Conservation (phyloP, 1,140 invertebrate genomes). For the Drosophila prosaltans region DNA sequence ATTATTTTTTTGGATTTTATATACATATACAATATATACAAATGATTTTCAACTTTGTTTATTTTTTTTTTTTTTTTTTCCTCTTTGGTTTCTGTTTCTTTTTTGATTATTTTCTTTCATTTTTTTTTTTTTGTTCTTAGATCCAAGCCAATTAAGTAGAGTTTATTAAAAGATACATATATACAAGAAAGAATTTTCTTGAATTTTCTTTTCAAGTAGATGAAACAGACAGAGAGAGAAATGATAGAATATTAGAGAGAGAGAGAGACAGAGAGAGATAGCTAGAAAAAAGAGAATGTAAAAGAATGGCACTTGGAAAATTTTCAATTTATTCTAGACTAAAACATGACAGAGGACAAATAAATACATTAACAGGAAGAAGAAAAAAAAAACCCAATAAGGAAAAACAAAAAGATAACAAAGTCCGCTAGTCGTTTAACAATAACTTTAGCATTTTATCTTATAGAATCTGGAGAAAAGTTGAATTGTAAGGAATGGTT, state of each 20-base stretch:
- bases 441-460: too few relatives aligned
- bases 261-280: background rate
- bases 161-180: slow-evolving; percentile 8
- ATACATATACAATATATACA: background rate
- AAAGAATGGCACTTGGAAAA: background rate
- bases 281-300: background rate
- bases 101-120: background rate
- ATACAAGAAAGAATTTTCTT: slow-evolving; percentile 4
- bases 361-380: too few relatives aligned
- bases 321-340: background rate
- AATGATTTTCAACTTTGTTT: background rate
- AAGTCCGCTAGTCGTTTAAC: too few relatives aligned
- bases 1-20: background rate
- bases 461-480: too few relatives aligned
- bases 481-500: background rate
- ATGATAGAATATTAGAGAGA: background rate
- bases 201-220: background rate
- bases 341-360: background rate
- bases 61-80: background rate
- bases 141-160: background rate
- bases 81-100: background rate
- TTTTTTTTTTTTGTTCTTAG: background rate
- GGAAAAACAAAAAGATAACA: too few relatives aligned
- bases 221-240: background rate
- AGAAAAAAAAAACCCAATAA: too few relatives aligned